These are phyloP conservation scores for Scrobipalpa atriplicella DNA, from an alignment of 2,888 invertebrate genomes.

Conservation along the genomic window DNA sequence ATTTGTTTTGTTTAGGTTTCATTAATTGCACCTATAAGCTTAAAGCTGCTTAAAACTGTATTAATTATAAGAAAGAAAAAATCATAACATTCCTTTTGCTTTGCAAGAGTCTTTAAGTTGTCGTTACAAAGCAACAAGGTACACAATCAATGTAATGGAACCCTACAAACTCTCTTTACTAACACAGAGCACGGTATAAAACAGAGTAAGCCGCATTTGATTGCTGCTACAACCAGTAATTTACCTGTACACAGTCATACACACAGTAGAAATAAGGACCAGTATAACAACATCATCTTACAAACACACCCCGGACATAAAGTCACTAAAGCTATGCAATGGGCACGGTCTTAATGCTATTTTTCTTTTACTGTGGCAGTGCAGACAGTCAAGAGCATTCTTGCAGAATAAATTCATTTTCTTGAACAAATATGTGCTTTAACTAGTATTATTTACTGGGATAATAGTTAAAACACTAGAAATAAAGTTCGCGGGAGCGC, in stretches of 20 bases:
- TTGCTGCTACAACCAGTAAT: neutral
- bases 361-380: neutral
- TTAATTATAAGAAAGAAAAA: neutral
- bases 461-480: too few relatives aligned
- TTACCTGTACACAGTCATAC: conserved; percentile 1
- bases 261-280: neutral
- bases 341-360: too few relatives aligned
- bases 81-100: neutral
- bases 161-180: neutral
- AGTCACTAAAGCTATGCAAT: too few relatives aligned
- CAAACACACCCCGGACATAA: too few relatives aligned
- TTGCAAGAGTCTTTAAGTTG: neutral
- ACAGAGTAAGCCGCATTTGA: conserved; percentile 5
- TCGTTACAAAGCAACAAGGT: neutral
- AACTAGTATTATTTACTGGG: neutral
- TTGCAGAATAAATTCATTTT: conserved; percentile 16
- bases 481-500: too few relatives aligned
- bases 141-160: conserved; percentile 12
- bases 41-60: neutral
- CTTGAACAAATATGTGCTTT: conserved; percentile 6
- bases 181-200: neutral
- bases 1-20: too few relatives aligned
- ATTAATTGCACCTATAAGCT: neutral
- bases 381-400: conserved; percentile 5
- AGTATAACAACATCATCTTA: too few relatives aligned